These are phyloP conservation scores for Dexiosoma caninum DNA, from an alignment of 2,888 invertebrate species.

Conservation along the genomic window DNA sequence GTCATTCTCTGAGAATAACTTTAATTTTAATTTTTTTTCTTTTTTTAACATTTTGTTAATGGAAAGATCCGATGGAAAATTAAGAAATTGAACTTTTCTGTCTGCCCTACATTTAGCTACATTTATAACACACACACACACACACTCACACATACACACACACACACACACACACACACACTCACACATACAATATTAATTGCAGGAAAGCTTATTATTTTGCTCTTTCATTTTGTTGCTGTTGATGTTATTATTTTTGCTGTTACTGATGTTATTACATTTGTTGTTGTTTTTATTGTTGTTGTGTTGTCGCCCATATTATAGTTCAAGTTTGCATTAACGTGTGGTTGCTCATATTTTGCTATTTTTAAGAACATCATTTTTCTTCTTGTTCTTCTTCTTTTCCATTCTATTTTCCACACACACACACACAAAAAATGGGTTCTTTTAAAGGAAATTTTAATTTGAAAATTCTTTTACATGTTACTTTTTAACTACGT, in stretches of 20 bases:
- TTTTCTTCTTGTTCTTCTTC: background rate
- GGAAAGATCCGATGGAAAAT: too few relatives aligned
- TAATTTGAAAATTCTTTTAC: background rate
- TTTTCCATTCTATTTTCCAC: background rate
- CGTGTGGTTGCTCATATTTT: conserved; percentile 19
- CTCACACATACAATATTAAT: too few relatives aligned
- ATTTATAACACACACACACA: too few relatives aligned
- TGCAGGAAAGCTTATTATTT: conserved; percentile 50
- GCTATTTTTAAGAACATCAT: conserved; percentile 17
- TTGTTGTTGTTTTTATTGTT: conserved; percentile 10
- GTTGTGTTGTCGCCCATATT: background rate
- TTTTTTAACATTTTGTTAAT: too few relatives aligned
- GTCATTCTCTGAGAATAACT: too few relatives aligned
- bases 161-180: too few relatives aligned
- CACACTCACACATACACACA: too few relatives aligned
- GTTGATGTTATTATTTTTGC: background rate
- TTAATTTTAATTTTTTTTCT: too few relatives aligned
- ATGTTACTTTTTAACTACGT: background rate
- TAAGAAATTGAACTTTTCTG: background rate
- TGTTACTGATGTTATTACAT: background rate
- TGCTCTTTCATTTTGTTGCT: background rate
- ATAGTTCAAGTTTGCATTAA: conserved; percentile 40
- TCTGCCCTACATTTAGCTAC: background rate
- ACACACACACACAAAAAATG: too few relatives aligned
- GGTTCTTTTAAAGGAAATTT: background rate